Conservation (phyloP, 2,113 vertebrate species). For the Ceyx melanurus region DNA sequence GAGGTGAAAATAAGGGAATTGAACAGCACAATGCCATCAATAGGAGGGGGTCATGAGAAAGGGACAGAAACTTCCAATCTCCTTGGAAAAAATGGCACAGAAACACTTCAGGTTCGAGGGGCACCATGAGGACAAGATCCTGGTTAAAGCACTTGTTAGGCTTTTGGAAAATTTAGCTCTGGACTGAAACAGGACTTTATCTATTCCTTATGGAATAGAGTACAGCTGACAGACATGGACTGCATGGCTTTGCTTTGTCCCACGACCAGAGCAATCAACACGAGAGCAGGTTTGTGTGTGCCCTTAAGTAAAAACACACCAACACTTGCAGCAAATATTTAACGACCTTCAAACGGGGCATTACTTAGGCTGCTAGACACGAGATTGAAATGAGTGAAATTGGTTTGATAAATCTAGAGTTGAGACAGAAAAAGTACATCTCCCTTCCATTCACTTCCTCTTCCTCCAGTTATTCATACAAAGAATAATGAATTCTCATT, state of each 20-base stretch:
- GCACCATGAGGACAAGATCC: background rate
- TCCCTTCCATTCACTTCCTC: background rate
- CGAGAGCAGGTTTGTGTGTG: background rate
- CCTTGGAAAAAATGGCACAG: accelerated
- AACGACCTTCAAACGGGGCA: background rate
- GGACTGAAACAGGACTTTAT: background rate
- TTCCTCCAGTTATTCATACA: background rate
- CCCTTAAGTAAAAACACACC: background rate
- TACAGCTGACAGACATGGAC: accelerated
- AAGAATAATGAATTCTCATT: constrained; percentile 18
- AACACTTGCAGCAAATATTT: background rate
- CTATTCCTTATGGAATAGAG: background rate
- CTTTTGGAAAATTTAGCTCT: background rate
- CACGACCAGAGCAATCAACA: background rate
- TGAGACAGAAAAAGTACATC: background rate
- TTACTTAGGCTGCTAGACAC: background rate
- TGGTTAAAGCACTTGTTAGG: accelerated
- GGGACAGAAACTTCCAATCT: background rate
- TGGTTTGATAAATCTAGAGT: background rate
- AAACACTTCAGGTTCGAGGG: background rate
- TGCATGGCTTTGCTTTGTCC: background rate
- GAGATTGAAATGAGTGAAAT: background rate
- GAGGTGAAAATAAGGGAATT: background rate
- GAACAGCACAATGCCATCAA: background rate
- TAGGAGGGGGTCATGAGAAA: background rate